A percentile compares a stretch with the other conserved stretches of the same genome.
Conservation (phyloP, 2,888 invertebrate genomes). For the Clivina fossor region DNA sequence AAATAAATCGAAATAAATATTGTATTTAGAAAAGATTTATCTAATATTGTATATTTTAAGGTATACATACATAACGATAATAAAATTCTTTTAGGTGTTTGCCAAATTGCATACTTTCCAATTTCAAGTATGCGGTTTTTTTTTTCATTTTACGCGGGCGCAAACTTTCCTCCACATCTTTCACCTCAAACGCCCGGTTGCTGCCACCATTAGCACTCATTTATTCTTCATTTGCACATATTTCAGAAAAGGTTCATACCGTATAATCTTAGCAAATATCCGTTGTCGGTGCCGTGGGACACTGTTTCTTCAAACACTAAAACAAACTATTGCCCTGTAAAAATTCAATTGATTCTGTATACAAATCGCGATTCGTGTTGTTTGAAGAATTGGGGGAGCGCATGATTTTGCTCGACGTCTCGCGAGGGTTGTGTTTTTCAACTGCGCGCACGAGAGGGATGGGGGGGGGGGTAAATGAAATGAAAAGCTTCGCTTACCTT, state of each 20-base stretch:
- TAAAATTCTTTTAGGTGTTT: constrained; percentile 5
- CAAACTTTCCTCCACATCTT: constrained; percentile 41
- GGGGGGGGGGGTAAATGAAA: too few relatives aligned
- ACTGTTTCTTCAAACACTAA: constrained; percentile 28
- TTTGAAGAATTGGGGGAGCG: too few relatives aligned
- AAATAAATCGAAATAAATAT: too few relatives aligned
- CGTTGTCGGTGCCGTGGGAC: constrained; percentile 36
- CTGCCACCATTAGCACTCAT: constrained; percentile 45
- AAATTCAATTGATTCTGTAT: constrained; percentile 24
- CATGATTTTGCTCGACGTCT: background rate
- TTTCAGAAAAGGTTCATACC: constrained; percentile 43
- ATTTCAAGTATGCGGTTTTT: constrained; percentile 35
- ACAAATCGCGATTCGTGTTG: constrained; percentile 18
- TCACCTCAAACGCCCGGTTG: constrained; percentile 40
- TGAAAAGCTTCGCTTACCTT: too few relatives aligned
- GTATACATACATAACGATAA: background rate
- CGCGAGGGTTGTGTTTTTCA: constrained; percentile 3
- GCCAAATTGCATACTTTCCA: constrained; percentile 25
- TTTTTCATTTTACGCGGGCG: constrained; percentile 44
- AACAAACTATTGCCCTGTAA: constrained; percentile 1
- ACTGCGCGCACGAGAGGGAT: too few relatives aligned
- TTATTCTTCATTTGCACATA: constrained; percentile 46
- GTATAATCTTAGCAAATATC: constrained; percentile 44
- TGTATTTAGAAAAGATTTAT: too few relatives aligned
- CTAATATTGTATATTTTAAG: too few relatives aligned